Conservation (phyloP, 2,797 vertebrate genomes). For the Petrocephalus sullivani region DNA sequence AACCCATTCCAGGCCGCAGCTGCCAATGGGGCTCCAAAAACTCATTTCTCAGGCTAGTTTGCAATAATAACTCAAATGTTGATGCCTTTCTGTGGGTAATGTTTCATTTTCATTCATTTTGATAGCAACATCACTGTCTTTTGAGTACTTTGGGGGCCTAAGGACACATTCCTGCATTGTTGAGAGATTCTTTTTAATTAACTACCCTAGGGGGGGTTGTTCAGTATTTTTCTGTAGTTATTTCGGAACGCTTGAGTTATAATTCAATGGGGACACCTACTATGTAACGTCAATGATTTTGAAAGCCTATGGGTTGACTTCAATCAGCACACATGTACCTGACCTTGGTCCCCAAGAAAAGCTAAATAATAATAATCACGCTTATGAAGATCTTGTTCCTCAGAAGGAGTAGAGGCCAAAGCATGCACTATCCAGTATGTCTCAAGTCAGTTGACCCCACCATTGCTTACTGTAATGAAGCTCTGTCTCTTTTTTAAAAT, state of each 20-base stretch:
- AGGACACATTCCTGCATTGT: background rate
- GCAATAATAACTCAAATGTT: background rate
- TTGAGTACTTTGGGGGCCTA: background rate
- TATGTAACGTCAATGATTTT: background rate
- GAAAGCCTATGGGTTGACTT: background rate
- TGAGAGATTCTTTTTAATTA: slow-evolving; percentile 17
- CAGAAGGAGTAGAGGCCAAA: background rate
- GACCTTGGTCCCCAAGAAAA: background rate
- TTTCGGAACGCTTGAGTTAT: slow-evolving; percentile 1
- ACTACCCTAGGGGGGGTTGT: slow-evolving; percentile 9
- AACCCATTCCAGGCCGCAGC: background rate
- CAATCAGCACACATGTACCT: background rate
- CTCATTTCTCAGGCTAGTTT: background rate
- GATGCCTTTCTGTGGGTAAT: background rate
- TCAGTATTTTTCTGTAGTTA: slow-evolving; percentile 14
- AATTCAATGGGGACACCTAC: background rate
- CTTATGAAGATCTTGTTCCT: background rate
- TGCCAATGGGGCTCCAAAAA: background rate
- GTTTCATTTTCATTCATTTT: background rate
- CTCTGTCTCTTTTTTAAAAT: background rate
- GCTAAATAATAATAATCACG: background rate
- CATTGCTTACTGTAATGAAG: background rate
- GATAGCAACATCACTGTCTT: background rate
- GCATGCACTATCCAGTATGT: background rate
- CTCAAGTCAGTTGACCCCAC: background rate